phyloP scores from a whole-genome alignment of 1,140 invertebrate genomes.

The Pantala flavescens region DNA sequence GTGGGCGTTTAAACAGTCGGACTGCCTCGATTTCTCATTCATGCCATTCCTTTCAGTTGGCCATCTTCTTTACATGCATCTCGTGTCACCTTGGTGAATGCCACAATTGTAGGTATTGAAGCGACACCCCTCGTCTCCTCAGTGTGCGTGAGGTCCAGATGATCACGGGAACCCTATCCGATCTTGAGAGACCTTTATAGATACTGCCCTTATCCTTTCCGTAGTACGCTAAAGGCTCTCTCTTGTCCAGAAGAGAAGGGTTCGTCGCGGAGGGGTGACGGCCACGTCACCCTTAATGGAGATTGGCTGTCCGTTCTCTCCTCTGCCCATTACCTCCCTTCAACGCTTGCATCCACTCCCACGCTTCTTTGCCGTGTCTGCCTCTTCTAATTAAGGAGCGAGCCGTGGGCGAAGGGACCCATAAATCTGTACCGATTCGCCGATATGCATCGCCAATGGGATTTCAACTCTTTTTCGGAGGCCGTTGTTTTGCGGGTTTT shows the following conservation, averaged over 20 bases:
- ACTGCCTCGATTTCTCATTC: too few species aligned
- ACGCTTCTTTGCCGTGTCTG: background rate
- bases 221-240: too few species aligned
- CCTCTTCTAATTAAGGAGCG: background rate
- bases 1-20: too few species aligned
- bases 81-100: too few species aligned
- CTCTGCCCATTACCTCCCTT: background rate
- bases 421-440: background rate
- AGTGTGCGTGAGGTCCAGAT: background rate
- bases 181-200: too few species aligned
- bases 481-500: too few species aligned
- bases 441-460: background rate
- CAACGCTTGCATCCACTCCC: background rate
- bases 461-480: background rate
- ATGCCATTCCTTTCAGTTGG: too few species aligned
- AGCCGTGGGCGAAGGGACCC: background rate
- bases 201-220: too few species aligned
- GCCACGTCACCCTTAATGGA: background rate
- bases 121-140: background rate
- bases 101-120: too few species aligned
- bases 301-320: background rate
- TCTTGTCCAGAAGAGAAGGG: background rate
- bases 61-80: too few species aligned
- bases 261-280: background rate
- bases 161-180: background rate